Base-by-base conservation (phyloP, 92 coral and sea anemone genomes). In the Nematostella vectensis region DNA sequence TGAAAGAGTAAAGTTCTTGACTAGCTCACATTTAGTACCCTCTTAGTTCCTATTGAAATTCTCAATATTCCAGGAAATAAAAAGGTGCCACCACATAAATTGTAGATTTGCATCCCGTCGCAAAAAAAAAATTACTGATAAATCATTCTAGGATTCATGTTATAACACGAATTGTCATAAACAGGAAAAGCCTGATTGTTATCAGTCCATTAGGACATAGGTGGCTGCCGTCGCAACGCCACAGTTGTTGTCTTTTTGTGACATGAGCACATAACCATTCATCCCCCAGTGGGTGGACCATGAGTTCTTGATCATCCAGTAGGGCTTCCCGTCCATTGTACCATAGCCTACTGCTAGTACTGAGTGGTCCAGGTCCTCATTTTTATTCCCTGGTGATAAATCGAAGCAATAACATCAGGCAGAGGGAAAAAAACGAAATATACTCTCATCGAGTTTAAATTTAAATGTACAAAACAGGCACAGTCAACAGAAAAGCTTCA, bases 211-310 rank as follows among this genome's bases (percentile, higher is more conserved):
- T 39, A 70, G 45, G 30, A 89, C 97, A 59, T 79, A 89, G 15
- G 97, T 85, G 4, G 97, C 95, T 66, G 85, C 97, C 11, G 97
- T 89, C 3, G 97, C 94, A 24, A 89, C 97, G 3, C 97, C 97
- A 39, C 97, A 89, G 67, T 89, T 85, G 55, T 89, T 89, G 48
- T 85, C 81, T 54, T 85, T 89, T 64, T 79, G 94, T 20, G 97
- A 89, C 97, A 89, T 89, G 25, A 89, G 82, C 2, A 89, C 76
- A 28, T 80, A 89, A 29, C 97, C 97, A 61, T 77, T 83, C 48
- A 84, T 77, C 31, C 97, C 97, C 97, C 97, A 91, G 87, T 91
- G 80, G 27, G 97, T 91, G 39, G 97, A 91, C 97, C 97, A 91
- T 47, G 97, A 91, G 59, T 91, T 91, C 74, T 91, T 91, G 50